Conservation (phyloP, 2,113 vertebrate species). For the Vulpes vulpes region DNA sequence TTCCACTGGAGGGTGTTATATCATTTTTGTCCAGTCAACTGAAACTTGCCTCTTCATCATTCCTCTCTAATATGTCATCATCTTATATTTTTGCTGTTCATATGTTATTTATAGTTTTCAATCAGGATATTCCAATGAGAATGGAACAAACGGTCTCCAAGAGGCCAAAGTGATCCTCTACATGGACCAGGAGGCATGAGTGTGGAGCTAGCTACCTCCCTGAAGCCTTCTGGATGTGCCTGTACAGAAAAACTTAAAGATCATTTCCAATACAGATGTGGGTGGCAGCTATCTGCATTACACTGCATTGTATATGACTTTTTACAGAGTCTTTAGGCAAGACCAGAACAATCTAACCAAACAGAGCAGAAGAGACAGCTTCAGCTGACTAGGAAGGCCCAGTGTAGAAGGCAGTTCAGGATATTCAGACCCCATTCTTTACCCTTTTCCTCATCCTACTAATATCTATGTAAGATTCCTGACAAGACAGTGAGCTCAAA, state of each 20-base stretch:
- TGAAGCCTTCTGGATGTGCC: background rate
- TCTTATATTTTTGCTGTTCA: slow-evolving; percentile 50
- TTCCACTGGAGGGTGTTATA: background rate
- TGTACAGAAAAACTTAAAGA: background rate
- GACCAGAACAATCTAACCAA: background rate
- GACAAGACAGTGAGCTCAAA: slow-evolving; percentile 1
- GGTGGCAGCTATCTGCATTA: background rate
- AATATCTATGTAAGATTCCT: background rate
- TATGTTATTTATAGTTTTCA: slow-evolving; percentile 45
- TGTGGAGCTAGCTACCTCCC: background rate
- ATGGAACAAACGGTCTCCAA: background rate
- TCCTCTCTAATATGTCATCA: background rate
- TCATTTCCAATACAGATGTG: background rate
- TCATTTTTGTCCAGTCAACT: slow-evolving; percentile 10
- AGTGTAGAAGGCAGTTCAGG: background rate
- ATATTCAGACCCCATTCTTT: background rate
- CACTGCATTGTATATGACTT: background rate
- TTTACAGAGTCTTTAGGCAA: background rate
- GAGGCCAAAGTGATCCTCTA: background rate
- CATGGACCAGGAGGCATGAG: background rate
- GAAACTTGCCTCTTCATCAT: background rate
- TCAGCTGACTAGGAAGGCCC: background rate
- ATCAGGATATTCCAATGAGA: background rate
- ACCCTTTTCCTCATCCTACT: background rate
- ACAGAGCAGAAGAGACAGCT: background rate